Conservation (phyloP, 2,113 vertebrate species). For the Pomatorhinus ruficollis region DNA sequence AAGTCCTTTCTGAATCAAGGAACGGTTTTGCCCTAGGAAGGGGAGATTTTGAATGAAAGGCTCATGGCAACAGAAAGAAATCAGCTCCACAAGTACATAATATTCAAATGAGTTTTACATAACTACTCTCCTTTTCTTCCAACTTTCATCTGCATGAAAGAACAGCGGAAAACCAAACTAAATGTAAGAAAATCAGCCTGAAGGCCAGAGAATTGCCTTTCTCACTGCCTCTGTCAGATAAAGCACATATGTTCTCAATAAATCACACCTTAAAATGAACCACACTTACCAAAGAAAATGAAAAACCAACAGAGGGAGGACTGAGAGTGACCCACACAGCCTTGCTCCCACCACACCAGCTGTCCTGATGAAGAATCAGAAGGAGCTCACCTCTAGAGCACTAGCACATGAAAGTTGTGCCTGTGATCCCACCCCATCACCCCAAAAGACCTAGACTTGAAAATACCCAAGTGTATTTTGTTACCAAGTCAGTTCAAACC, state of each 20-base stretch:
- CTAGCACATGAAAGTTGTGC: background rate
- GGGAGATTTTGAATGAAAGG: background rate
- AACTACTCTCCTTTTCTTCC: constrained; percentile 34
- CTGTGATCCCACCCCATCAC: background rate
- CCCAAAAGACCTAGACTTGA: background rate
- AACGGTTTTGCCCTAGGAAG: background rate
- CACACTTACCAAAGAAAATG: background rate
- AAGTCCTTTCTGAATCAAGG: background rate
- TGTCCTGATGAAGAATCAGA: background rate
- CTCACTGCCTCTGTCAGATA: background rate
- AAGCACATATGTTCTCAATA: background rate
- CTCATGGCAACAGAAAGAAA: constrained; percentile 34
- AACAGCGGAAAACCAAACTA: background rate
- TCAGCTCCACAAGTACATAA: background rate
- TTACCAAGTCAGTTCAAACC: background rate
- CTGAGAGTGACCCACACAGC: background rate
- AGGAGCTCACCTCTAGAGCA: background rate
- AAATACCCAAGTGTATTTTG: background rate
- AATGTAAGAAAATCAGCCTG: background rate
- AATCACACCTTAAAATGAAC: background rate
- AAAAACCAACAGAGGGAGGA: background rate
- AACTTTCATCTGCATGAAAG: background rate
- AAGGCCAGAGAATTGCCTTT: background rate
- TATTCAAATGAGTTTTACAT: constrained; percentile 61
- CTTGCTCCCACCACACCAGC: background rate